These are phyloP conservation scores for Xestia c-nigrum DNA, from an alignment of 2,888 invertebrate species.

Conservation along the genomic window DNA sequence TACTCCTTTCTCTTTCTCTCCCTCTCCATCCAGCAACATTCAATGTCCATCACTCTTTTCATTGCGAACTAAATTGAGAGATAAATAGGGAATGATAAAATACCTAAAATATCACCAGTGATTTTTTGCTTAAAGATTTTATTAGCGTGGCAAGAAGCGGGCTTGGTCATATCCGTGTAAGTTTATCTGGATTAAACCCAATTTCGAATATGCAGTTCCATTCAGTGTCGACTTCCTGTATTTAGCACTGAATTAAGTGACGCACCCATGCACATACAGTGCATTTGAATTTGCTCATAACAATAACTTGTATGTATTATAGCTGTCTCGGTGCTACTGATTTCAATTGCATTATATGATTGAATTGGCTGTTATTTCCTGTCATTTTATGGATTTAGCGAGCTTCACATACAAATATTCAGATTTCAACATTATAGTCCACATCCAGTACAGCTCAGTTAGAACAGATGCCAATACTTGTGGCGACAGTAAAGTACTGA, in stretches of 20 bases:
- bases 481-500: neutral
- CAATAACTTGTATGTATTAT: neutral
- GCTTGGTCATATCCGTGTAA: neutral
- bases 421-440: neutral
- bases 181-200: neutral
- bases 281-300: slow-evolving; percentile 1
- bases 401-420: neutral
- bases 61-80: neutral
- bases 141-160: neutral
- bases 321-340: neutral
- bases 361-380: neutral
- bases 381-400: too few species aligned
- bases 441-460: neutral
- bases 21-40: too few species aligned
- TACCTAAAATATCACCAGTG: neutral
- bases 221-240: neutral
- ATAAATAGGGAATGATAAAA: neutral
- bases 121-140: neutral
- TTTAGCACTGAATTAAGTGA: neutral
- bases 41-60: too few species aligned
- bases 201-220: neutral
- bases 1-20: too few species aligned
- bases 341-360: neutral
- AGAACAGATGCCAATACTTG: neutral
- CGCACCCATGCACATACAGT: neutral